Conservation (phyloP, 2,888 invertebrate species). For the Archips crataeganus region DNA sequence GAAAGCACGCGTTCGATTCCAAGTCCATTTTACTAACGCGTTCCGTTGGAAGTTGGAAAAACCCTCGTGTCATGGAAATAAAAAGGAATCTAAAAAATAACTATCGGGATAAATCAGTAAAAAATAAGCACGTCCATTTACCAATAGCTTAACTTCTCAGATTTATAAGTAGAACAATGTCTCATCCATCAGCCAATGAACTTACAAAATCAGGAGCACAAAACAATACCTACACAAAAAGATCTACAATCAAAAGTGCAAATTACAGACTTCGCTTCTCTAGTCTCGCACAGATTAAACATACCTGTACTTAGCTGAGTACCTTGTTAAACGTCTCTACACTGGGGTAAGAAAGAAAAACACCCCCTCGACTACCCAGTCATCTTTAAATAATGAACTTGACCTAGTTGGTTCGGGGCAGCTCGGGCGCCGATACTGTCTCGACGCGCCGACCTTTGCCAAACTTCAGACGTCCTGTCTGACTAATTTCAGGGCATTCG, state of each 20-base stretch:
- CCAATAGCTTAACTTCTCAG: background rate
- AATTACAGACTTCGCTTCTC: background rate
- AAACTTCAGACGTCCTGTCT: constrained; percentile 51
- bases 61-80: background rate
- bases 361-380: constrained; percentile 46
- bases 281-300: background rate
- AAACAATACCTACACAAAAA: background rate
- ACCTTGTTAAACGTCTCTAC: background rate
- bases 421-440: constrained; percentile 50
- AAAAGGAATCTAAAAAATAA: background rate
- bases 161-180: no score
- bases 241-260: background rate
- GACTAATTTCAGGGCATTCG: constrained; percentile 27
- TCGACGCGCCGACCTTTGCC: constrained; percentile 59
- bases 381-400: constrained; percentile 71
- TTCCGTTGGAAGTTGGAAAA: background rate
- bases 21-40: background rate
- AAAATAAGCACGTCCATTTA: no score
- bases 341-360: constrained; percentile 29
- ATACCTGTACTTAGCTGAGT: background rate
- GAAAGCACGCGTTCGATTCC: background rate
- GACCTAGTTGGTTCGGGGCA: constrained; percentile 62
- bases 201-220: background rate
- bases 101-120: no score
- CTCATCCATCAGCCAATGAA: background rate